A percentile compares a stretch with the other conserved stretches of the same genome.
Evolutionary conservation across 2,113 vertebrate genomes (phyloP).

Genomic region (Thunnus maccoyii): DNA sequence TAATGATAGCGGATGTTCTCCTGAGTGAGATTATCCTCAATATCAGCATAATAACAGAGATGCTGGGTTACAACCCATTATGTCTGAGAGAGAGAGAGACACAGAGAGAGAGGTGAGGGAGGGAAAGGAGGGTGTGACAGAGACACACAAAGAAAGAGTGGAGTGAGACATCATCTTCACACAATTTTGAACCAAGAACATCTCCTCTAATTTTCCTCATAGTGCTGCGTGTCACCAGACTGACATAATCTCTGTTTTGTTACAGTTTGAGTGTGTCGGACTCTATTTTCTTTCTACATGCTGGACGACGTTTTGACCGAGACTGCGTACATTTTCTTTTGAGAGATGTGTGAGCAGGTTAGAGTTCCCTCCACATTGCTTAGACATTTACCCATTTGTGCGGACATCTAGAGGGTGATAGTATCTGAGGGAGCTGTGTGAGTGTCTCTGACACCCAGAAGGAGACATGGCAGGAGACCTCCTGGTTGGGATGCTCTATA

Average conservation of each 20-base stretch:
- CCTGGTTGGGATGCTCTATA: conserved; percentile 77
- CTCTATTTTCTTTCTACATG: conserved; percentile 12
- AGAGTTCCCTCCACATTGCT: conserved; percentile 48
- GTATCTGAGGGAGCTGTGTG: conserved; percentile 30
- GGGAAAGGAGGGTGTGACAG: conserved; percentile 69
- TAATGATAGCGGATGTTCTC: conserved; percentile 45
- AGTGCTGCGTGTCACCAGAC: not conserved
- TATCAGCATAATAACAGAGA: conserved; percentile 59
- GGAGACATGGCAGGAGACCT: conserved; percentile 73
- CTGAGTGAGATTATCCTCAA: conserved; percentile 58
- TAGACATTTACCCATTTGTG: conserved; percentile 13
- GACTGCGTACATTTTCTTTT: not conserved
- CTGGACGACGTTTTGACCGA: conserved; percentile 54
- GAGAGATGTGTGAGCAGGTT: conserved; percentile 59
- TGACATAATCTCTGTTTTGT: not conserved
- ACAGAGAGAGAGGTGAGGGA: conserved; percentile 50
- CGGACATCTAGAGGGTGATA: conserved; percentile 2
- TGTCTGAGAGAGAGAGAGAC: conserved; percentile 29
- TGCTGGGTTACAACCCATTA: conserved; percentile 72
- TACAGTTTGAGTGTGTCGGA: conserved; percentile 15
- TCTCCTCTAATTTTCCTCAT: conserved; percentile 15
- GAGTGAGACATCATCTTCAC: conserved; percentile 48
- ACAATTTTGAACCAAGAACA: conserved; percentile 24
- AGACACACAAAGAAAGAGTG: conserved; percentile 45
- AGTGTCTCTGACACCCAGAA: conserved; percentile 34